Conservation (phyloP, 2,113 vertebrate genomes). For the Oriolus oriolus region DNA sequence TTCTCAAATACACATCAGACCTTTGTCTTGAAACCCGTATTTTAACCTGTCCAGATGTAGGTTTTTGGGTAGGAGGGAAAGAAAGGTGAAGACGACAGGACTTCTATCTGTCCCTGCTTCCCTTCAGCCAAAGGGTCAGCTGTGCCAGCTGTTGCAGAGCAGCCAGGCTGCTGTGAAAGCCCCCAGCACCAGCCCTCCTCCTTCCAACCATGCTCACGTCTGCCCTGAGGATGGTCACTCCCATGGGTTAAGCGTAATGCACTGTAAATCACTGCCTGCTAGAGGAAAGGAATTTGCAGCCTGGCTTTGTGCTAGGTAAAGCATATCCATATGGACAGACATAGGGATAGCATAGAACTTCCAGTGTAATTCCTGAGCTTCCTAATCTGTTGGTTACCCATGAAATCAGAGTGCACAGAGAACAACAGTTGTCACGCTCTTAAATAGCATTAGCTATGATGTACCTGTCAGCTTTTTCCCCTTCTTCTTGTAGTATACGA, state of each 20-base stretch:
- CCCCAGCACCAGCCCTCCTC: not conserved
- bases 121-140: not conserved
- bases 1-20: not conserved
- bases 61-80: not conserved
- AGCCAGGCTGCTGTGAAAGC: not conserved
- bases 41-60: not conserved
- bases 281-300: not conserved
- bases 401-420: not conserved
- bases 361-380: not conserved
- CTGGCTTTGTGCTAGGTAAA: not conserved
- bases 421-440: not conserved
- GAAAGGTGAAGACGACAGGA: not conserved
- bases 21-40: not conserved
- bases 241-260: not conserved
- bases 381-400: not conserved
- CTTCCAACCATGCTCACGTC: rapidly evolving
- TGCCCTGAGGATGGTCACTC: rapidly evolving
- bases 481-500: conserved; percentile 70
- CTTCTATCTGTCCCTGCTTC: not conserved
- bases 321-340: not conserved
- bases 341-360: not conserved
- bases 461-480: conserved; percentile 75
- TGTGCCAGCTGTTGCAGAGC: not conserved
- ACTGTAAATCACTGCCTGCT: not conserved
- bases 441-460: not conserved